Percentiles rank a stretch among this genome's conserved stretches.
Conservation (phyloP, 2,888 invertebrate genomes). For the Ceraclea dissimilis region DNA sequence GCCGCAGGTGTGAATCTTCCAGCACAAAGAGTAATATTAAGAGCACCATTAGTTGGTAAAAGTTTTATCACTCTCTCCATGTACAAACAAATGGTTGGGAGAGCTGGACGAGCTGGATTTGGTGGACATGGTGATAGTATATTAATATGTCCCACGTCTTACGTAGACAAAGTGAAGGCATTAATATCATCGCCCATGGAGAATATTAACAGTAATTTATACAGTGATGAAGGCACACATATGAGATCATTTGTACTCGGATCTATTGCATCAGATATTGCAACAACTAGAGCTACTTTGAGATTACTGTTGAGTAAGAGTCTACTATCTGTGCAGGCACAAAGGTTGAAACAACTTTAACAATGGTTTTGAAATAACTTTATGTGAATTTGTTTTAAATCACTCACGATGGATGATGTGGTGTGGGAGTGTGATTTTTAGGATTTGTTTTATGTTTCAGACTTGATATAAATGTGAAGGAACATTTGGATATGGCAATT, state of each 20-base stretch:
- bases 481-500: conserved; percentile 28
- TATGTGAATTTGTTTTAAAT: background rate
- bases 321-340: conserved; percentile 59
- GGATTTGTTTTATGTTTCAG: conserved; percentile 5
- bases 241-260: conserved; percentile 59
- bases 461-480: conserved; percentile 13
- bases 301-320: conserved; percentile 51
- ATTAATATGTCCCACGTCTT: conserved; percentile 61
- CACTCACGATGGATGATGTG: background rate
- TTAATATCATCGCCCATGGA: conserved; percentile 60
- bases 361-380: background rate
- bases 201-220: conserved; percentile 53
- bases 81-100: conserved; percentile 94
- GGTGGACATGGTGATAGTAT: conserved; percentile 79
- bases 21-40: conserved; percentile 79
- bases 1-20: conserved; percentile 98
- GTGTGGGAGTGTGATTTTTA: background rate
- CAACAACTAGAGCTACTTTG: conserved; percentile 46
- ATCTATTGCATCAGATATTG: conserved; percentile 58
- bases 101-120: conserved; percentile 88
- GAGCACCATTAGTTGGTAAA: conserved; percentile 75
- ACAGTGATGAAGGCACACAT: conserved; percentile 45
- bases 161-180: conserved; percentile 50
- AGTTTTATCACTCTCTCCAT: conserved; percentile 65
- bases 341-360: conserved; percentile 27